Evolutionary conservation across 2,113 vertebrate genomes (phyloP).

Genomic region (Lipotes vexillifer): DNA sequence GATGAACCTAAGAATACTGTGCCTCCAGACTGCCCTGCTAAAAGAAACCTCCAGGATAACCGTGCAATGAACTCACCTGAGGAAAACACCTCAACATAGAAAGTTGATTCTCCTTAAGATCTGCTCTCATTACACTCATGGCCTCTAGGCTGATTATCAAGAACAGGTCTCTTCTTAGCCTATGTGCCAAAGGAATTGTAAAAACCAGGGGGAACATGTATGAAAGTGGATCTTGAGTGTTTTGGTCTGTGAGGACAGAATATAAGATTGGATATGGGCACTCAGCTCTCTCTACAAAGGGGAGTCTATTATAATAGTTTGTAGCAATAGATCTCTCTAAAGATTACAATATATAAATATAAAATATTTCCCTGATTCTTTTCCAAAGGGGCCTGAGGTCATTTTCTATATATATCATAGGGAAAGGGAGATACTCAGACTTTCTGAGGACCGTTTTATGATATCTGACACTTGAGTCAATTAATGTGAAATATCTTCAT

Average conservation of each 20-base stretch:
- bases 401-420: background rate
- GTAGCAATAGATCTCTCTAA: background rate
- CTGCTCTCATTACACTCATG: background rate
- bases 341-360: background rate
- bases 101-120: background rate
- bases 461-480: background rate
- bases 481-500: background rate
- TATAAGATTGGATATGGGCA: background rate
- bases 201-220: background rate
- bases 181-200: background rate
- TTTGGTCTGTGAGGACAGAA: background rate
- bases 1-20: background rate
- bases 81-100: background rate
- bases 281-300: background rate
- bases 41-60: background rate
- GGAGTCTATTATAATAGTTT: background rate
- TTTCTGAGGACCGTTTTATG: background rate
- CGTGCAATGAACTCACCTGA: rapidly evolving
- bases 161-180: background rate
- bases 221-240: background rate
- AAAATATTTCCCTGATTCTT: background rate
- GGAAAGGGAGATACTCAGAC: too few species aligned
- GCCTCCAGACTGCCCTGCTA: background rate
- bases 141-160: background rate
- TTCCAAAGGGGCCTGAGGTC: background rate